A percentile compares a stretch with the other conserved stretches of the same genome.
Evolutionary conservation across 2,797 vertebrate species (phyloP).

Genomic region (Sylvilagus floridanus): DNA sequence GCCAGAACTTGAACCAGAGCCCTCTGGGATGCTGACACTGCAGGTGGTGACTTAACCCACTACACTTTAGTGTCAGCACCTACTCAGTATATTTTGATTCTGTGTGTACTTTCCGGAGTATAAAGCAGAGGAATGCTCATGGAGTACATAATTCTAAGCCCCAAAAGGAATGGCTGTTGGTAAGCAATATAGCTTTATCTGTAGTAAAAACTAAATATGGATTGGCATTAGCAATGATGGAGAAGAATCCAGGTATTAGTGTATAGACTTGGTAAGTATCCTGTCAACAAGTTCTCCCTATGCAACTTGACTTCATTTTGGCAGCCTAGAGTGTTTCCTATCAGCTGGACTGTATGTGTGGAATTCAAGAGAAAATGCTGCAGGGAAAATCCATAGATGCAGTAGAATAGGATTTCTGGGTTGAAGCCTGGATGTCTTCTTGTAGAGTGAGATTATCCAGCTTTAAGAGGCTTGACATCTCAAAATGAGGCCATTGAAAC

Average conservation of each 20-base stretch:
- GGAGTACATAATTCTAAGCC: not conserved
- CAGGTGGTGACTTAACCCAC: not conserved
- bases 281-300: not conserved
- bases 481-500: not conserved
- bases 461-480: not conserved
- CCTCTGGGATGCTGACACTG: not conserved
- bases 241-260: conserved; percentile 3
- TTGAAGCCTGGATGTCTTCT: not conserved
- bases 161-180: not conserved
- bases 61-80: no score
- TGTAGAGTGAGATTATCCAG: conserved; percentile 1
- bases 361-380: conserved; percentile 20
- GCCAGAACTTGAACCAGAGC: not conserved
- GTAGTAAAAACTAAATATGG: conserved; percentile 13
- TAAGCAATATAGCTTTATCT: conserved; percentile 1
- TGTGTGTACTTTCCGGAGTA: not conserved
- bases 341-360: not conserved
- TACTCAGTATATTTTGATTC: not conserved
- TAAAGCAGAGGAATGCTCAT: not conserved
- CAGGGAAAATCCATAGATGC: not conserved
- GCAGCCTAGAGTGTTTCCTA: not conserved
- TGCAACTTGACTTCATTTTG: conserved; percentile 4
- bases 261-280: not conserved
- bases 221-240: not conserved
- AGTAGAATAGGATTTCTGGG: conserved; percentile 10